Conservation (phyloP, 2,888 invertebrate genomes). For the Mythimna vitellina region DNA sequence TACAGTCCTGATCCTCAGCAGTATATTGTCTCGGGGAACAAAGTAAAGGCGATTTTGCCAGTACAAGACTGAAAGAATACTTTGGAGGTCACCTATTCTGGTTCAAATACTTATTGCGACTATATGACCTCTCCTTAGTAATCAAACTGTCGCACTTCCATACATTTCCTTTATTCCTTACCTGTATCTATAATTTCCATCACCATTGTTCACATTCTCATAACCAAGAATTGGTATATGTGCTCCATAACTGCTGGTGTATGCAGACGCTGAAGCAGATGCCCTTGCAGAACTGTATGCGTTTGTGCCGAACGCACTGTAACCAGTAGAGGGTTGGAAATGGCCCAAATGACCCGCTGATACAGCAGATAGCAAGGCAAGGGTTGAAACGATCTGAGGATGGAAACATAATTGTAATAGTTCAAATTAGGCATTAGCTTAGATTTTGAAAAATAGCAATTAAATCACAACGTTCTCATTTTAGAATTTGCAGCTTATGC, state of each 20-base stretch:
- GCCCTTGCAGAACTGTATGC: slow-evolving; percentile 64
- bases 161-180: slow-evolving; percentile 57
- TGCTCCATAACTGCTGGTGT: slow-evolving; percentile 62
- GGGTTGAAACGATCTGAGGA: slow-evolving; percentile 69
- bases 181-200: slow-evolving; percentile 92
- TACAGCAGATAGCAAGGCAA: slow-evolving; percentile 68
- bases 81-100: not conserved
- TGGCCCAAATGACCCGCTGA: slow-evolving; percentile 70
- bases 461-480: not conserved
- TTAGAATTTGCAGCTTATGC: not conserved
- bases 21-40: no score
- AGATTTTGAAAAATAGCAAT: not conserved
- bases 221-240: slow-evolving; percentile 91
- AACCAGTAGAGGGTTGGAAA: slow-evolving; percentile 57
- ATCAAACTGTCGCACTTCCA: not conserved
- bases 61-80: not conserved
- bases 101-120: not conserved
- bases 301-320: slow-evolving; percentile 64
- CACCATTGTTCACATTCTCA: slow-evolving; percentile 91
- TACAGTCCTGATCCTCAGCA: not conserved
- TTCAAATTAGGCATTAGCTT: not conserved
- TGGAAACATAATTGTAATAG: not conserved
- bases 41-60: not conserved
- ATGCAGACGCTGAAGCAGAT: slow-evolving; percentile 67
- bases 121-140: not conserved